Percentiles rank a stretch among this genome's conserved stretches.
These are phyloP conservation scores for Platichthys stellatus DNA, from an alignment of 2,113 vertebrate species.

Conservation along the genomic window DNA sequence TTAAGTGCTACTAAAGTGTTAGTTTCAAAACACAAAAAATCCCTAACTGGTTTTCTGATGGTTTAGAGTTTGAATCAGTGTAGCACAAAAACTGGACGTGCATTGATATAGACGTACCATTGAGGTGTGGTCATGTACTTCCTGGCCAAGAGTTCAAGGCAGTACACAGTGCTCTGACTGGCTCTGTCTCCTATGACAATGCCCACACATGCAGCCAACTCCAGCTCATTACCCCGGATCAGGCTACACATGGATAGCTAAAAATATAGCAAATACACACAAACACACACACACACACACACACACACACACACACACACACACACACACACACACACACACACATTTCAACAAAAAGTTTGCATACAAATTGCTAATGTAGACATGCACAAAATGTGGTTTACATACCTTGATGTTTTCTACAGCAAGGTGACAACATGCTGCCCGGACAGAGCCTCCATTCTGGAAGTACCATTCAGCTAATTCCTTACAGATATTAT, in stretches of 20 bases:
- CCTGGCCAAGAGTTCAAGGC: conserved; percentile 92
- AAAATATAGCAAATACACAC: conserved; percentile 55
- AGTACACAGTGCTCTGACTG: conserved; percentile 87
- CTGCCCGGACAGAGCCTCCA: conserved; percentile 88
- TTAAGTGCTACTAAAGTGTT: too few relatives aligned
- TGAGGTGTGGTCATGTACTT: conserved; percentile 92
- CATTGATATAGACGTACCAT: conserved; percentile 83
- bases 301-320: conserved; percentile 18
- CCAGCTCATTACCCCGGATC: conserved; percentile 96
- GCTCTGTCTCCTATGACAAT: conserved; percentile 89
- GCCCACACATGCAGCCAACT: conserved; percentile 91
- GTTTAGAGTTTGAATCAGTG: too few relatives aligned
- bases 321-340: conserved; percentile 15
- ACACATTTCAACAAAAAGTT: not conserved
- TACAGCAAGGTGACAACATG: conserved; percentile 93
- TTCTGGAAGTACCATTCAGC: conserved; percentile 97
- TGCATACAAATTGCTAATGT: not conserved
- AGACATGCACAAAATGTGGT: not conserved
- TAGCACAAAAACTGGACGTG: too few relatives aligned
- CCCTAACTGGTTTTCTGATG: too few relatives aligned
- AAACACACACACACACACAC: not conserved
- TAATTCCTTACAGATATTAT: conserved; percentile 87
- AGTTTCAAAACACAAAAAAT: too few relatives aligned
- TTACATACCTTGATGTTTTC: conserved; percentile 90
- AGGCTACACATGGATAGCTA: conserved; percentile 93